phyloP scores from a whole-genome alignment of 1,140 invertebrate species.

The Steinernema khuongi region DNA sequence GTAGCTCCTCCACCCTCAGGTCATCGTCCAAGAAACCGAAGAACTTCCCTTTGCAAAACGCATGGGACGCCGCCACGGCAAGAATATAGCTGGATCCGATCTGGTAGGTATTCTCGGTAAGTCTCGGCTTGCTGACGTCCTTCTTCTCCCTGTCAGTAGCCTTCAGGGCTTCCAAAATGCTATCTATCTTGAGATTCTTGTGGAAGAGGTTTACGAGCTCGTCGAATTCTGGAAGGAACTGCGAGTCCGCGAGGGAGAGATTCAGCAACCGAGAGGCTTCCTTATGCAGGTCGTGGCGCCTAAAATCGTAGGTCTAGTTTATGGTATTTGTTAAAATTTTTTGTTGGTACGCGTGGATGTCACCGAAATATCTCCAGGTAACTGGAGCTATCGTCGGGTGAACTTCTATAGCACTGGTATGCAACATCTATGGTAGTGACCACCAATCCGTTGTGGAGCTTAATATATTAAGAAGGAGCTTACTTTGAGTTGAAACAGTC shows the following conservation, averaged over 20 bases:
- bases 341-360: no score
- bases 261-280: not conserved
- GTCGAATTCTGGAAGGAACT: not conserved
- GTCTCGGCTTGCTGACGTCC: not conserved
- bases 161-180: not conserved
- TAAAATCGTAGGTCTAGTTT: no score
- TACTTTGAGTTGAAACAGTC: not conserved
- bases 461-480: not conserved
- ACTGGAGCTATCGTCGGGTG: no score
- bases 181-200: not conserved
- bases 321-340: no score
- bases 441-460: no score
- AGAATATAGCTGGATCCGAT: not conserved
- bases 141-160: not conserved
- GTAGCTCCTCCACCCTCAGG: not conserved
- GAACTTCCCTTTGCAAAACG: not conserved
- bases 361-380: no score
- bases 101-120: not conserved
- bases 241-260: not conserved
- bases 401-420: no score
- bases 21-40: conserved; percentile 1
- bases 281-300: not conserved
- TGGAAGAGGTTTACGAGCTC: not conserved
- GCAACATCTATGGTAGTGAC: no score
- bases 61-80: not conserved